These are phyloP conservation scores for Pseudomyrmex gracilis DNA, from an alignment of 1,140 invertebrate species.

Conservation along the genomic window DNA sequence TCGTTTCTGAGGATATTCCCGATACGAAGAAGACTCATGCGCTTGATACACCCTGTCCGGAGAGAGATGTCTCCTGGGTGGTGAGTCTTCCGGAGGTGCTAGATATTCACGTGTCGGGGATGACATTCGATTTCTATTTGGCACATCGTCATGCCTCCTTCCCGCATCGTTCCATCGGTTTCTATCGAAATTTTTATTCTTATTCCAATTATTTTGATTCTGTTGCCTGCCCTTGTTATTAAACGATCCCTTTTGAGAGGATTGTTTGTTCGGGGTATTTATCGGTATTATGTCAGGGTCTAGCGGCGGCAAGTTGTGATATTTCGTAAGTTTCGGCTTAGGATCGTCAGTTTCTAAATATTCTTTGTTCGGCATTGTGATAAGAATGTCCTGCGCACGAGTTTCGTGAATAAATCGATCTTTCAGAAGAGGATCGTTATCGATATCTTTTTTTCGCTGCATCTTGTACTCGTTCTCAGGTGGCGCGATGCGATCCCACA, in stretches of 20 bases:
- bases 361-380: slow-evolving; percentile 78
- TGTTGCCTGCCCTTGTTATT: slow-evolving; percentile 21
- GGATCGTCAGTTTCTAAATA: slow-evolving; percentile 48
- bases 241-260: slow-evolving; percentile 38
- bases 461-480: slow-evolving; percentile 36
- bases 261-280: background rate
- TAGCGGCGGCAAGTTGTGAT: slow-evolving; percentile 69
- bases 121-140: slow-evolving; percentile 68
- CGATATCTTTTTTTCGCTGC: slow-evolving; percentile 10
- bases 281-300: slow-evolving; percentile 72
- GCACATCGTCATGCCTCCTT: slow-evolving; percentile 42
- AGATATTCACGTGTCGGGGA: slow-evolving; percentile 61
- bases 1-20: slow-evolving; percentile 51
- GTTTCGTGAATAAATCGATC: slow-evolving; percentile 79
- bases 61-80: slow-evolving; percentile 63
- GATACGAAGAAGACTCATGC: slow-evolving; percentile 44
- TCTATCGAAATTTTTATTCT: slow-evolving; percentile 51
- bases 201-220: slow-evolving; percentile 56
- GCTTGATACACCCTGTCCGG: slow-evolving; percentile 28
- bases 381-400: slow-evolving; percentile 75
- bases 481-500: slow-evolving; percentile 84
- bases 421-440: slow-evolving; percentile 68
- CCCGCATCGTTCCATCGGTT: slow-evolving; percentile 54
- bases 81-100: slow-evolving; percentile 23
- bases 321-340: slow-evolving; percentile 71